Conservation (phyloP, 2,888 invertebrate genomes). For the Smittia sp. region DNA sequence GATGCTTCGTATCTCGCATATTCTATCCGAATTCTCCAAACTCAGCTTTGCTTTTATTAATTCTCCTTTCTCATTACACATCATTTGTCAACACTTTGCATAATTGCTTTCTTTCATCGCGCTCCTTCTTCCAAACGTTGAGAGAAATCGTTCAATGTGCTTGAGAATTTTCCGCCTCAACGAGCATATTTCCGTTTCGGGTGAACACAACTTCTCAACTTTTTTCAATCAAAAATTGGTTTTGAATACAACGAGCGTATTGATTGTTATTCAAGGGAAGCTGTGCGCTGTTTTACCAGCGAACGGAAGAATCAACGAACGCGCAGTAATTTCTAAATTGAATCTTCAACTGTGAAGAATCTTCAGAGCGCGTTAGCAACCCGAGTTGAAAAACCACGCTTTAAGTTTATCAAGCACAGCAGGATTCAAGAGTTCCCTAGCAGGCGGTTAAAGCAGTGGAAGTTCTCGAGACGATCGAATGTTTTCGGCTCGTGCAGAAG, state of each 20-base stretch:
- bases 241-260: background rate
- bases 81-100: slow-evolving; percentile 37
- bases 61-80: slow-evolving; percentile 9
- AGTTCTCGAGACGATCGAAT: too few relatives aligned
- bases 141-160: background rate
- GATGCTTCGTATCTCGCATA: background rate
- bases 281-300: background rate
- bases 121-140: background rate
- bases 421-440: too few relatives aligned
- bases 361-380: too few relatives aligned
- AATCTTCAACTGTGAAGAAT: too few relatives aligned
- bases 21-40: background rate
- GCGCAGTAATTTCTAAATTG: too few relatives aligned
- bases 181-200: slow-evolving; percentile 1
- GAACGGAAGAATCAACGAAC: background rate
- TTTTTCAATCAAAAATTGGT: background rate
- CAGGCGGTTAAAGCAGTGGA: too few relatives aligned
- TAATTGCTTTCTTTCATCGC: background rate
- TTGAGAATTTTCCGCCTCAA: background rate
- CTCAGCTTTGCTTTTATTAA: background rate
- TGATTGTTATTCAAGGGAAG: background rate
- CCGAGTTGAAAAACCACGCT: too few relatives aligned
- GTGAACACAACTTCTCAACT: background rate
- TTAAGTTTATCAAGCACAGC: too few relatives aligned
- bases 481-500: too few relatives aligned